Base-by-base conservation (phyloP, 2,888 invertebrate species). In the Clusia tigrina region DNA sequence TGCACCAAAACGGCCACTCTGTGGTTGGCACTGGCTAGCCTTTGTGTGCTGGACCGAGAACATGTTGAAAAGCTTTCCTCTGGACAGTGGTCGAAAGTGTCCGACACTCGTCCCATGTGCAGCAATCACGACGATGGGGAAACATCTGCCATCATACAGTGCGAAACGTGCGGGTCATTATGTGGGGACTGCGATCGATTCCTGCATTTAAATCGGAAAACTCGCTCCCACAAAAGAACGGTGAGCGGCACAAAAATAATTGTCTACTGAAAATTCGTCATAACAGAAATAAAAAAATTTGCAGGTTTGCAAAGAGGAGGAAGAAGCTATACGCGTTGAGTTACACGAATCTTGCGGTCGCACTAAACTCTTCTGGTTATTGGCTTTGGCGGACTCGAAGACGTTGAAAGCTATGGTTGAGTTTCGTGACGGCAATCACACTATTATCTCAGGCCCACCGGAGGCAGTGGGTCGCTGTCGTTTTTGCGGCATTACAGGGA, bases 161-260 rank as follows among this genome's bases (percentile, higher is more conserved):
- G 98, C 82, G 91, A 89, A 71, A 87, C 88, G 6, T 99, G 98
- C 79, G 96, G 95, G 20, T 92, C 96, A 67, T 87, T 98, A 32
- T 99, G 98, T 82, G 92, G 92, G 0, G 98, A 98, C 80, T 99
- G 98, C 82, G 98, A 98, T 84, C 88, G 96, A 59, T 95, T 96
- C 80, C 86, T 99, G 64, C 98, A 99, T 85, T 88, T 98, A 60
- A 95, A 95, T 79, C 88, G 95, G 56, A 89, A 91, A 74, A 94
- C 95, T 1, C 87, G 95, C 62, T 87, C 88, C 66, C 98, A 98
- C 82, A 90, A 92, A 69, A 85, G 96, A 82, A 84, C 84, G 48
- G 84, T 83, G 60, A 61, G 22, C n/a, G 42, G n/a, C 3, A 17
- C 55, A n/a, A 24, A n/a, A 38, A 38, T 46, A 20, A 25, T 3